Base-by-base conservation (phyloP, 2,113 vertebrate species). In the Campylorhamphus procurvoides region DNA sequence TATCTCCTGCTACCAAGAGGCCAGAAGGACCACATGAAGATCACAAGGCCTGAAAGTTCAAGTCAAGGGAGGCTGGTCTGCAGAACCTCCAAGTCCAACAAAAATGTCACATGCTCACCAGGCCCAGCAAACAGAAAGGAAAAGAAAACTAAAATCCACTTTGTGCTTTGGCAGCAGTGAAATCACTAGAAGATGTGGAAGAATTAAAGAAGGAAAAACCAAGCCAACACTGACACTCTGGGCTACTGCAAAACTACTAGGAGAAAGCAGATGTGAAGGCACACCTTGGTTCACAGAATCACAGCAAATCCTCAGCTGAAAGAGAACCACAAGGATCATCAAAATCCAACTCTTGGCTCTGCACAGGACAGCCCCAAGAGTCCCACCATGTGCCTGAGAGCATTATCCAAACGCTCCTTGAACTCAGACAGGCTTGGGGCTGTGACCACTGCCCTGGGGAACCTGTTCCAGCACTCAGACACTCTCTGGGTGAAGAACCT, bases 21-120 rank as follows among this genome's bases (percentile, higher is more conserved):
- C 47, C 92, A 95, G 63, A 84, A 77, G 52, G 29, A 80, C 55
- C 90, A 86, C 16, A 5, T 84, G 59, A 59, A 76, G 39, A 90
- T 93, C 93, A 95, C 76, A 87, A 79, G 88, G 31, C 19, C 53
- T 78, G 25, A 44, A 78, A 84, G 58, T 18, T 89, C 87, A 79
- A 68, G 4, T 20, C 1, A 1, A 39, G 39, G 88, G 52, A 86
- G 52, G 14, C 10, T 78, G 59, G 13, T 23, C 50, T 73, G 40
- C 35, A 94, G 80, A 88, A 71, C 33, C 16, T 37, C 39, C 0
- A 1, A 55, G 37, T 42, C 52, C 46, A 88, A 24, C 29, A 60
- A 28, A 66, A 66, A 35, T 2, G 29, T 79, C 71, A 82, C 40
- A 18, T 74, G 59, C 20, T 40, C 33, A 75, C n/a, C 37, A 68